Base-by-base conservation (phyloP, 1,140 invertebrate genomes). In the Linepithema humile region DNA sequence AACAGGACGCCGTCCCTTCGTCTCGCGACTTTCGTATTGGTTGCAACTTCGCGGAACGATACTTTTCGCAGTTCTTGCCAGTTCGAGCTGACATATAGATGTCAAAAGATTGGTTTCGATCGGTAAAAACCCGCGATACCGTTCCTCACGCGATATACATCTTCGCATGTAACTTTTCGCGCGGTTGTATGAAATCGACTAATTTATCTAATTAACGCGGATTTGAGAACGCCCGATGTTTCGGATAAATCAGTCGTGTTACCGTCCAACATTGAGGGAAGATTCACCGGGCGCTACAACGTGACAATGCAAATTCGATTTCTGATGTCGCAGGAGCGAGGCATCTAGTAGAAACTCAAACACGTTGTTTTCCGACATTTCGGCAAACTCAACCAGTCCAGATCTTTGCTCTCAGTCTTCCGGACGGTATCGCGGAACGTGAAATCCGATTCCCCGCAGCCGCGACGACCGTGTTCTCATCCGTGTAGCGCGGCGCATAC, bases 381-480 rank as follows among this genome's bases (percentile, higher is more conserved):
- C 48, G 75, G 64, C 23, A 70, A 80, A 80, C 35, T 15, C 26
- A 29, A 6, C 17, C n/a, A 20, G 3, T 23, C 23, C 23, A 43
- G 75, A 80, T 80, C 48, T 67, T n/a, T 26, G 35, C 17, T 20
- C 15, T 40, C 5, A 17, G 35, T 69, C 10, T 67, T 35, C 26
- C 48, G 75, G 35, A 55, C 35, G 45, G 50, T 55, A 69, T 69
- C 75, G 26, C 64, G n/a, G 32, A 3, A 82, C 53, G 48, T 48
- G 78, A 74, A 74, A 82, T 82, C 69, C 78, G 69, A 74, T 74
- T 67, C 60, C 65, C 26, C 50, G 32, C 59, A 72, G 65, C 83
- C 50, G 73, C 65, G 45, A 45, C 65, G 73, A 64, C 62, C 48
- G 29, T 35, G 50, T 55, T 43, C 48, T 60, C 59, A 32, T 85